Conservation (phyloP, 2,888 invertebrate species). For the Epinotia nisella region DNA sequence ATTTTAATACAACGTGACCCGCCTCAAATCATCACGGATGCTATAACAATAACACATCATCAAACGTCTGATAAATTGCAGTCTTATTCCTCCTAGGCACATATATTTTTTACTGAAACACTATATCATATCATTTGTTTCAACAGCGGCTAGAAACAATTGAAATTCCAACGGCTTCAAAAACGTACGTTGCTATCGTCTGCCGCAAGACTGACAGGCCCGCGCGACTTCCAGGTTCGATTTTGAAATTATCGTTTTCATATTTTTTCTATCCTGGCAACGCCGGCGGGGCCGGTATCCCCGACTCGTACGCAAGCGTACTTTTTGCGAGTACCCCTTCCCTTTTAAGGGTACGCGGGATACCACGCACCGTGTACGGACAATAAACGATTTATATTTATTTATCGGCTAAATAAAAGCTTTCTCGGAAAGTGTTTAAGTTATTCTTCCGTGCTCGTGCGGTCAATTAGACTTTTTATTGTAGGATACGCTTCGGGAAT, state of each 20-base stretch:
- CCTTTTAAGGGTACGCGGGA: conserved; percentile 79
- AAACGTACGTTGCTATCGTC: background rate
- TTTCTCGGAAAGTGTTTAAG: conserved; percentile 64
- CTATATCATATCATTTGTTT: background rate
- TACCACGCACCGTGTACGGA: conserved; percentile 77
- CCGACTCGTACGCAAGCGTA: conserved; percentile 53
- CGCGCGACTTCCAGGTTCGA: conserved; percentile 75
- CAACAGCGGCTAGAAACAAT: background rate
- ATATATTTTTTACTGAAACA: background rate
- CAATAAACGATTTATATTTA: conserved; percentile 80
- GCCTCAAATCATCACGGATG: no score
- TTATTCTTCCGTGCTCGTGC: conserved; percentile 66
- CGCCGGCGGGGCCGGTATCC: conserved; percentile 39
- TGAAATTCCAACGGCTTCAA: background rate
- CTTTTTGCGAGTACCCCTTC: conserved; percentile 74
- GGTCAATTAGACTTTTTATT: conserved; percentile 39
- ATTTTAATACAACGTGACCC: no score
- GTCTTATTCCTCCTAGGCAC: no score
- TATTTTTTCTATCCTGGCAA: conserved; percentile 29
- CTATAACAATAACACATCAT: no score
- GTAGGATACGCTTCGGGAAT: conserved; percentile 22
- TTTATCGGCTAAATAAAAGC: conserved; percentile 62
- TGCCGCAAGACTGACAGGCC: conserved; percentile 59
- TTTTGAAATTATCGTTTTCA: conserved; percentile 60
- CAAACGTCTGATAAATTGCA: no score